These are phyloP conservation scores for Sylvietta virens DNA, from an alignment of 2,113 vertebrate species.

Conservation along the genomic window DNA sequence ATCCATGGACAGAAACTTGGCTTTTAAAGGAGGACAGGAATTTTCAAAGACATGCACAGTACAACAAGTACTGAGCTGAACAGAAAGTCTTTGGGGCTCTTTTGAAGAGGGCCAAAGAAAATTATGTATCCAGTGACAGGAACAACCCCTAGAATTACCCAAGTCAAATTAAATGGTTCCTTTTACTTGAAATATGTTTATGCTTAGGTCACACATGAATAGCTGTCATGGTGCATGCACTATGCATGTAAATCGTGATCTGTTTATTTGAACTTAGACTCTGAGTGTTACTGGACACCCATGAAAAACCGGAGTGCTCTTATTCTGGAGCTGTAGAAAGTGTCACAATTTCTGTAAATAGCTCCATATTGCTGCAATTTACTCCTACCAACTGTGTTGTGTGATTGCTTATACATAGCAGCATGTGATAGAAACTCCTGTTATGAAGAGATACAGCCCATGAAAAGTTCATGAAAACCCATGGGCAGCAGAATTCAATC, in stretches of 20 bases:
- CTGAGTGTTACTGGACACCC: background rate
- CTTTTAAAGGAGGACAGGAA: background rate
- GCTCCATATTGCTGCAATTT: background rate
- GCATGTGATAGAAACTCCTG: background rate
- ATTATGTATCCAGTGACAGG: background rate
- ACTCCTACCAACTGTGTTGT: background rate
- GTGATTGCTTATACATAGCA: background rate
- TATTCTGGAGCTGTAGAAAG: background rate
- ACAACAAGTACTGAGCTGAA: background rate
- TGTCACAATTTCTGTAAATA: background rate
- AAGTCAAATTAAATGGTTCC: constrained; percentile 2
- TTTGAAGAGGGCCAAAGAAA: background rate
- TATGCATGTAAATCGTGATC: background rate
- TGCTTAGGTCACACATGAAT: background rate
- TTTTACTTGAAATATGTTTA: background rate
- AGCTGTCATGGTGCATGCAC: background rate
- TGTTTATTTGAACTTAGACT: background rate
- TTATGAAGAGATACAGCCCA: background rate
- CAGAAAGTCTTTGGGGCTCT: background rate
- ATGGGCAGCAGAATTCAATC: background rate
- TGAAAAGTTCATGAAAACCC: background rate
- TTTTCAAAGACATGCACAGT: background rate
- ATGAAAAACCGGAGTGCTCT: background rate
- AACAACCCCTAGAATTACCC: background rate
- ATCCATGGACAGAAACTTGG: background rate